A percentile compares a stretch with the other conserved stretches of the same genome.
Conservation (phyloP, 2,113 vertebrate species). For the Macrotis lagotis region DNA sequence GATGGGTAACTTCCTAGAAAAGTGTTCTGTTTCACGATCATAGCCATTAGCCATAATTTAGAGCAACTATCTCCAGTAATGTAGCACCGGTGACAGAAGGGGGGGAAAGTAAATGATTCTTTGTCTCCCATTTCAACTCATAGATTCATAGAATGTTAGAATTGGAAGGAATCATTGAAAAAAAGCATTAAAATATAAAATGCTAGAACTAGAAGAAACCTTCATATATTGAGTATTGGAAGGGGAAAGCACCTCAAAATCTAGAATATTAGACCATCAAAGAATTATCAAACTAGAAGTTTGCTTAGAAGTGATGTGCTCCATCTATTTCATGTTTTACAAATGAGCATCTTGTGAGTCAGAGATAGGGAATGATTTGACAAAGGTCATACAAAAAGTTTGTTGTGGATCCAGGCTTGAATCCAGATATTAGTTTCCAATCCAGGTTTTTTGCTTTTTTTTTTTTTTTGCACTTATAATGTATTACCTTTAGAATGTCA, state of each 20-base stretch:
- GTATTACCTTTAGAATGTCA: background rate
- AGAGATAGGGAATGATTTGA: background rate
- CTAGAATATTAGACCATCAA: background rate
- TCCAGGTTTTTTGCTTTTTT: background rate
- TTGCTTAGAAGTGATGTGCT: background rate
- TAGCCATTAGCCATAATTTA: background rate
- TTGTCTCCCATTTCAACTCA: background rate
- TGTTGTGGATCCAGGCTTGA: background rate
- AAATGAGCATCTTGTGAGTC: background rate
- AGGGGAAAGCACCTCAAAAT: background rate
- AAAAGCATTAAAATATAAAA: background rate
- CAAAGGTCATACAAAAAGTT: background rate
- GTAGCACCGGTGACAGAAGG: background rate
- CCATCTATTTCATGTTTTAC: background rate
- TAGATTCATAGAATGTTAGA: background rate
- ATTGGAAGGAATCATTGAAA: background rate
- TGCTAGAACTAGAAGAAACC: background rate
- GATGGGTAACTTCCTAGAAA: background rate
- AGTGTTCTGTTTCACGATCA: background rate
- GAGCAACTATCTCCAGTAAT: background rate
- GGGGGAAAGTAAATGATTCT: background rate
- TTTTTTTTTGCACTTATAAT: background rate
- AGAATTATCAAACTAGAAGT: background rate
- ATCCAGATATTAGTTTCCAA: background rate
- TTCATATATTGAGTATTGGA: background rate